phyloP scores from a whole-genome alignment of 2,797 vertebrate species.

The Sternarchorhynchus goeldii region DNA sequence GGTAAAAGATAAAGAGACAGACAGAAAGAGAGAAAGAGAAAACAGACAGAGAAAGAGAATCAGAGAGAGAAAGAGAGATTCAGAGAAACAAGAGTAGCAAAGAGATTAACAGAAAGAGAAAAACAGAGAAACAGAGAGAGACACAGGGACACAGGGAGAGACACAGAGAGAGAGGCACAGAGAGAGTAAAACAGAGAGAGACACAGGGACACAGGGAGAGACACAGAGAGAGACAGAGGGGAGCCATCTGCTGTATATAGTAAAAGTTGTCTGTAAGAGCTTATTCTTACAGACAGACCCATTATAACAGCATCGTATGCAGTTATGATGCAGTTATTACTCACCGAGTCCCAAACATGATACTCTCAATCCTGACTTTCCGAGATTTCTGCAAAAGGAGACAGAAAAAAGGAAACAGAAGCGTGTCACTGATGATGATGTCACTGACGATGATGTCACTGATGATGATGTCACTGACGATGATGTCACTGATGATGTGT shows the following conservation, averaged over 20 bases:
- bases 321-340: conserved; percentile 65
- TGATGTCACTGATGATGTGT: background rate
- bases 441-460: background rate
- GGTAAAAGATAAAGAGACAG: too few relatives aligned
- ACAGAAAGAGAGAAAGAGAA: too few relatives aligned
- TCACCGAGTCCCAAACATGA: conserved; percentile 97
- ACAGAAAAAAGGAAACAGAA: conserved; percentile 27
- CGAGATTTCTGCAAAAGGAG: conserved; percentile 87
- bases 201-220: background rate
- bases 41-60: background rate
- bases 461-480: too few relatives aligned
- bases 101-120: background rate
- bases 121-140: too few relatives aligned
- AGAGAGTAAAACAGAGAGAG: background rate
- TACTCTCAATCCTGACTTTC: conserved; percentile 95
- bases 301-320: background rate
- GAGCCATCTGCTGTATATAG: too few relatives aligned
- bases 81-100: background rate
- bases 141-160: background rate
- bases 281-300: conserved; percentile 23
- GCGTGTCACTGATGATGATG: background rate
- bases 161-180: conserved; percentile 6
- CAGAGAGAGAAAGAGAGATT: too few relatives aligned
- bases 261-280: too few relatives aligned
- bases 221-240: background rate